Percentiles rank a stretch among this genome's conserved stretches.
phyloP scores from a whole-genome alignment of 2,113 vertebrate species.

The Parus major region DNA sequence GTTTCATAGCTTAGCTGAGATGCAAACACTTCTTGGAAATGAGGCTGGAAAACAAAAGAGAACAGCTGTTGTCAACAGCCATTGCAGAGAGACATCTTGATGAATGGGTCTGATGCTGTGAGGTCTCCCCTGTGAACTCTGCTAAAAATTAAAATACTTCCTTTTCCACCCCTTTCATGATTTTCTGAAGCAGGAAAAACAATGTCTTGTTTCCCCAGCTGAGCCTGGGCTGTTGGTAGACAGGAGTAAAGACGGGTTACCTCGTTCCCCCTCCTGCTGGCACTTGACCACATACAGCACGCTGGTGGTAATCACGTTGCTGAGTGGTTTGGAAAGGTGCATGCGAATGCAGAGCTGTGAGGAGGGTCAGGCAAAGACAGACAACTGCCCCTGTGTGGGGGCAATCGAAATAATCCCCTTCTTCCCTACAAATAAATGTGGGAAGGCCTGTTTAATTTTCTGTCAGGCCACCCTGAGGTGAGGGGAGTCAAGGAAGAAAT shows the following conservation, averaged over 20 bases:
- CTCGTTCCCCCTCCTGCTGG: not conserved
- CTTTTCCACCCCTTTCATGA: too few species aligned
- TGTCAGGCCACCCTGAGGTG: not conserved
- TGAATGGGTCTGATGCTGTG: not conserved
- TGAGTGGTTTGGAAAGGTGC: not conserved
- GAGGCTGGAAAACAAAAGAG: not conserved
- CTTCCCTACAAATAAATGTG: not conserved
- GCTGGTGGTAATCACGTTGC: not conserved
- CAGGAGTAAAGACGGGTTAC: not conserved
- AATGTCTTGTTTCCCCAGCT: too few species aligned
- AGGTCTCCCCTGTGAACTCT: not conserved
- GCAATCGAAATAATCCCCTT: not conserved
- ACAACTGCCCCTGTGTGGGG: not conserved
- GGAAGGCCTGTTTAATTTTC: not conserved
- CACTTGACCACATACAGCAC: not conserved
- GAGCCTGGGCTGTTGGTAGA: rapidly evolving
- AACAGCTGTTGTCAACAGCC: not conserved
- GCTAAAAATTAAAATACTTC: too few species aligned
- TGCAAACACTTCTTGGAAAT: not conserved
- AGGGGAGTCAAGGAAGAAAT: not conserved
- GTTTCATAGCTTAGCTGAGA: not conserved
- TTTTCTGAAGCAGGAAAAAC: too few species aligned
- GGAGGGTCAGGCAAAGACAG: not conserved
- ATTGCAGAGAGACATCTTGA: not conserved
- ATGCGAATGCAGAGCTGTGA: not conserved